A percentile compares a stretch with the other conserved stretches of the same genome.
phyloP scores from a whole-genome alignment of 2,113 vertebrate species.

The Agelaius phoeniceus region DNA sequence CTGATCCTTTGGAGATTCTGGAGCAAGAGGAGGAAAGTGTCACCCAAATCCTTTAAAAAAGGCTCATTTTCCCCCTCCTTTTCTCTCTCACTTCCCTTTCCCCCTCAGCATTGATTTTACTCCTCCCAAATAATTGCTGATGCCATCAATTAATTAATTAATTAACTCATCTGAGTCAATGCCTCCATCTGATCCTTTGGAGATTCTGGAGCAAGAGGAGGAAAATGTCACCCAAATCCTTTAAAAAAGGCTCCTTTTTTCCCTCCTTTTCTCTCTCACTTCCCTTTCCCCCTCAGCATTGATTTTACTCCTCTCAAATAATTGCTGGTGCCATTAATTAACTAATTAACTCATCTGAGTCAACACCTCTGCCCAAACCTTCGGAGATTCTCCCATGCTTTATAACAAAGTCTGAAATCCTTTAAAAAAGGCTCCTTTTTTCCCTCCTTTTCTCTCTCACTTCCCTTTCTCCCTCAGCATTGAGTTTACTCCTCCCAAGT shows the following conservation, averaged over 20 bases:
- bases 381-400: background rate
- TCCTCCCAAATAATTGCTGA: no score
- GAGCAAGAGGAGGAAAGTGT: background rate
- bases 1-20: background rate
- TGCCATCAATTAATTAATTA: background rate
- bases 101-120: no score
- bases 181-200: background rate
- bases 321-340: background rate
- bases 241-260: fast-evolving
- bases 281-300: background rate
- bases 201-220: background rate
- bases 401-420: background rate
- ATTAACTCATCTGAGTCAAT: background rate
- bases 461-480: no score
- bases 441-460: background rate
- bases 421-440: fast-evolving
- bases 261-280: background rate
- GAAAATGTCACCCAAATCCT: background rate
- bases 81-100: background rate
- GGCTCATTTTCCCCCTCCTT: background rate
- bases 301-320: no score
- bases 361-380: no score
- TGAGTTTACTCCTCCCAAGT: no score
- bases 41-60: background rate
- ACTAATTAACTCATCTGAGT: background rate